Percentiles rank a stretch among this genome's conserved stretches.
These are phyloP conservation scores for Ceratina calcarata DNA, from an alignment of 1,140 invertebrate genomes.

Conservation along the genomic window DNA sequence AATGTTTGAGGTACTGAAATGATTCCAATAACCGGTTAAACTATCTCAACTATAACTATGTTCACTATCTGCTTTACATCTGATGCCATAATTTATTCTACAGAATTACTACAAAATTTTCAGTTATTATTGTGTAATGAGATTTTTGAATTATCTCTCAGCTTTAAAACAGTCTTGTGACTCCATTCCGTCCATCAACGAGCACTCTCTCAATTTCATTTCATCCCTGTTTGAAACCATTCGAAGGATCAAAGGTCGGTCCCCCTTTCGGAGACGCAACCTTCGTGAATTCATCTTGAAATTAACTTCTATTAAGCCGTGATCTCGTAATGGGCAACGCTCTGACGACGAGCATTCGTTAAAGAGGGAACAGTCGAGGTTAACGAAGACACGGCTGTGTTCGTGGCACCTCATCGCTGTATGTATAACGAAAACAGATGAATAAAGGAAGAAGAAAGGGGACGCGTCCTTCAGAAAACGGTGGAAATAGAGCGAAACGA, in stretches of 20 bases:
- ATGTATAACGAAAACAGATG: background rate
- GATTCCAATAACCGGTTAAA: too few species aligned
- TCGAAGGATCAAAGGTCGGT: background rate
- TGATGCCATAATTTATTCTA: too few species aligned
- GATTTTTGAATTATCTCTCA: background rate
- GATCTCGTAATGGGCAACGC: background rate
- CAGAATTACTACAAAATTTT: background rate
- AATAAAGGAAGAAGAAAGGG: conserved; percentile 12
- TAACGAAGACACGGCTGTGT: conserved; percentile 36
- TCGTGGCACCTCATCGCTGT: conserved; percentile 23
- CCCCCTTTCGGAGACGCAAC: background rate
- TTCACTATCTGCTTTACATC: too few species aligned
- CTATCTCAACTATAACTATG: too few species aligned
- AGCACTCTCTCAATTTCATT: background rate
- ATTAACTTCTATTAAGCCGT: conserved; percentile 32
- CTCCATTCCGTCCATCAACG: background rate
- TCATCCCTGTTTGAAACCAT: background rate
- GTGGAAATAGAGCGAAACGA: conserved; percentile 61
- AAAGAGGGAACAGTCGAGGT: conserved; percentile 4
- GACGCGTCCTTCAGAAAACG: conserved; percentile 33
- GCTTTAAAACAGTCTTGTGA: background rate
- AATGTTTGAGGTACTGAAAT: too few species aligned
- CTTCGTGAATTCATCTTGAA: background rate
- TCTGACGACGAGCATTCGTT: conserved; percentile 8
- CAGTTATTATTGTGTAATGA: background rate